phyloP scores from a whole-genome alignment of 2,888 invertebrate species.

The Plebejus melissa region DNA sequence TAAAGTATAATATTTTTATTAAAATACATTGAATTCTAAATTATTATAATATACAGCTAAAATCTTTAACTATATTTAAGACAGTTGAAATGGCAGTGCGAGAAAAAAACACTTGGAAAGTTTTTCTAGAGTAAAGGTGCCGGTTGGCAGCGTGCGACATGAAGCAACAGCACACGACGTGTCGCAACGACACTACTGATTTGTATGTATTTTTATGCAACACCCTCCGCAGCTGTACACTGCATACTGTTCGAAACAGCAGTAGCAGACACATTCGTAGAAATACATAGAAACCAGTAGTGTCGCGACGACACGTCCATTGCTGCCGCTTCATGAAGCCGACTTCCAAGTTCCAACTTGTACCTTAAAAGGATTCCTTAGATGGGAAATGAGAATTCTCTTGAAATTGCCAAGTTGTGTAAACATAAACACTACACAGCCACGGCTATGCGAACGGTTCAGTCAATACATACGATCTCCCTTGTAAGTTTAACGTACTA shows the following conservation, averaged over 20 bases:
- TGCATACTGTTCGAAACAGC: too few relatives aligned
- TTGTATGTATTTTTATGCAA: too few relatives aligned
- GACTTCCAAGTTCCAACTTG: too few relatives aligned
- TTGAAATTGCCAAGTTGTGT: background rate
- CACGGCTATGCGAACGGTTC: background rate
- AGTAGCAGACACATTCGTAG: too few relatives aligned
- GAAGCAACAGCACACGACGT: too few relatives aligned
- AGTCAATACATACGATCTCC: background rate
- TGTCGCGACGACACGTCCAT: too few relatives aligned
- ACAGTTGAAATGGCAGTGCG: background rate
- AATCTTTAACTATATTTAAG: background rate
- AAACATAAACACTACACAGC: background rate
- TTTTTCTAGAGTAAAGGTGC: background rate
- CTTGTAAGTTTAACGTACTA: slow-evolving; percentile 1
- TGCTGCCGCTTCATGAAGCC: too few relatives aligned
- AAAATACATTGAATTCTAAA: background rate
- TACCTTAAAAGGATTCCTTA: background rate
- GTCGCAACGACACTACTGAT: too few relatives aligned
- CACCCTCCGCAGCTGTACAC: too few relatives aligned
- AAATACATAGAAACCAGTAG: too few relatives aligned
- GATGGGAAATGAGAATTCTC: background rate
- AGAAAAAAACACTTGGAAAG: background rate
- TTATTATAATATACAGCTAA: background rate
- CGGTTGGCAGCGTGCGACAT: too few relatives aligned
- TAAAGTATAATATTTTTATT: background rate